phyloP scores from a whole-genome alignment of 1,140 invertebrate species.

The Nautilus pompilius region DNA sequence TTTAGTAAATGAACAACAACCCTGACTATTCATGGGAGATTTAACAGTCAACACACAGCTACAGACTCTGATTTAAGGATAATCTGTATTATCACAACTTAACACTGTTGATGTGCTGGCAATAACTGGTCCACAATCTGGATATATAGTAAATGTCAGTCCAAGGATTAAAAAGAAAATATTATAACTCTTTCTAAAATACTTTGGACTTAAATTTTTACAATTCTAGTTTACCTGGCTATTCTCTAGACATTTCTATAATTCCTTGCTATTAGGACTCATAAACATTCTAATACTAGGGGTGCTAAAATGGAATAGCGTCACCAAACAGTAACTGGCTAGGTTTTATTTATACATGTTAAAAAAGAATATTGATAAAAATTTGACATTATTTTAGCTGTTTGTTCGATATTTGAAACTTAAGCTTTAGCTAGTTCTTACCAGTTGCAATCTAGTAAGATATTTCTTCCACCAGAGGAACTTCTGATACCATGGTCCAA shows the following conservation, averaged over 20 bases:
- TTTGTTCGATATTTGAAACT: not conserved
- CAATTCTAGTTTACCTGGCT: too few relatives aligned
- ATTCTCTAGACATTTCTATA: too few relatives aligned
- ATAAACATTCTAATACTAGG: too few relatives aligned
- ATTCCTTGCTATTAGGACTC: too few relatives aligned
- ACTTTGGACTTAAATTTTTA: too few relatives aligned
- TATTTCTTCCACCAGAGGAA: conserved; percentile 57
- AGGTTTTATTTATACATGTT: conserved; percentile 52
- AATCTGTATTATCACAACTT: conserved; percentile 6
- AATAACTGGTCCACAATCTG: conserved; percentile 17
- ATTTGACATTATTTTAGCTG: not conserved
- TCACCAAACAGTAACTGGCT: too few relatives aligned
- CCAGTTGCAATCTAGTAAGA: conserved; percentile 53
- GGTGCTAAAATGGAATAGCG: too few relatives aligned
- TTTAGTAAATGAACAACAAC: conserved; percentile 21
- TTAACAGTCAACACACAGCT: not conserved
- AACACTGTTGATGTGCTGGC: conserved; percentile 14
- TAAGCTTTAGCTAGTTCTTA: conserved; percentile 18
- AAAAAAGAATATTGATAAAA: conserved; percentile 34
- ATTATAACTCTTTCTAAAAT: too few relatives aligned
- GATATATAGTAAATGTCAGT: too few relatives aligned
- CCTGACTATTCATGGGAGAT: conserved; percentile 2
- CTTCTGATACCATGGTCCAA: conserved; percentile 53
- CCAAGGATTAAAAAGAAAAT: too few relatives aligned
- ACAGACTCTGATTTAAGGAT: conserved; percentile 9